Base-by-base conservation (phyloP, 2,113 vertebrate genomes). In the Malurus alboscapulatus region DNA sequence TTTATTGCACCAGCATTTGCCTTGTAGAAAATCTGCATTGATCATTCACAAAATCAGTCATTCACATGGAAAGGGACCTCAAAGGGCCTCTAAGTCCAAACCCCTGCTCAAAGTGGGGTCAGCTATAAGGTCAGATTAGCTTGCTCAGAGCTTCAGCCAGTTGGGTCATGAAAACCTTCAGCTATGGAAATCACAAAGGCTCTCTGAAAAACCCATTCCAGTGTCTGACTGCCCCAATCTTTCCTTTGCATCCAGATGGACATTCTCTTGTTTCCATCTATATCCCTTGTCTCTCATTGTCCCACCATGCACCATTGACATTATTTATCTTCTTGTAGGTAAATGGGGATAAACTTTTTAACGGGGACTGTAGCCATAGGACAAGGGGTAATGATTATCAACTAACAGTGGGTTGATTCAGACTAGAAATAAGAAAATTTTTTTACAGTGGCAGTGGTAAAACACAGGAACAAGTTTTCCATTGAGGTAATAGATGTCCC, bases 1-100 rank as follows among this genome's bases (percentile, higher is more conserved):
- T 78, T 89, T 91, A 91, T 36, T 90, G 65, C n/a, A 50, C 42
- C 40, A 88, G 68, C 38, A 29, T 85, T 92, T 87, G 80, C 84
- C 47, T 93, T 34, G 29, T 84, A 93, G 90, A 89, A 95, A 94
- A 88, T 51, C 45, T 53, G 53, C 48, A 93, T 91, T 0, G 58
- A 94, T 87, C 57, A 54, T n/a, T 67, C 71, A 61, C 36, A 53
- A n/a, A 67, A 75, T 63, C 77, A 50, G 65, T 21, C 45, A 61
- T 58, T 94, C 82, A 45, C 36, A 65, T 68, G 20, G 40, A 84
- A 89, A 89, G 42, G 45, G 81, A 92, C 82, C 93, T 91, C 61
- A 95, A 29, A 91, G 40, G 36, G 45, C 50, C 54, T 85, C 27
- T 38, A 21, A 0, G 0, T 53, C 25, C 81, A 76, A 57, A 17